phyloP scores from a whole-genome alignment of 2,113 vertebrate species.

The Excalfactoria chinensis region DNA sequence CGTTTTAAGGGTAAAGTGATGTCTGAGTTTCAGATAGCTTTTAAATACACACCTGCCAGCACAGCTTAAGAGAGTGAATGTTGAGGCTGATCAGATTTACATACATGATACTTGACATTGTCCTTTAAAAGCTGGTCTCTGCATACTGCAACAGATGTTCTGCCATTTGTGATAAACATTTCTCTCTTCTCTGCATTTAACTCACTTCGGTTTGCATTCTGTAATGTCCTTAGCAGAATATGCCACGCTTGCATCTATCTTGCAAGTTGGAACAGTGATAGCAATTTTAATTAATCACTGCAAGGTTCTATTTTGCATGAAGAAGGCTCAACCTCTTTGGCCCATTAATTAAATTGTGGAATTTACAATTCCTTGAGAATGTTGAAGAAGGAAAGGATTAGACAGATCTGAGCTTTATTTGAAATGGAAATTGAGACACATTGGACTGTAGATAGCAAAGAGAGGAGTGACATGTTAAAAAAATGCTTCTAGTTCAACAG shows the following conservation, averaged over 20 bases:
- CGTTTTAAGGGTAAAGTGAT: neutral
- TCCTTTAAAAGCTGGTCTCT: conserved; percentile 3
- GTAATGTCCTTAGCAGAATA: conserved; percentile 36
- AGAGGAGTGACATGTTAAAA: neutral
- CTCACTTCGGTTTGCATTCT: conserved; percentile 8
- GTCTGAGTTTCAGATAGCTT: neutral
- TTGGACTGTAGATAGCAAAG: conserved; percentile 8
- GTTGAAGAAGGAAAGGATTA: conserved; percentile 64
- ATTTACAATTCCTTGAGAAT: conserved; percentile 67
- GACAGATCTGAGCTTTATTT: conserved; percentile 58
- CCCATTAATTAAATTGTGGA: conserved; percentile 74
- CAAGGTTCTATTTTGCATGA: conserved; percentile 59
- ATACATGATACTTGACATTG: neutral
- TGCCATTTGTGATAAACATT: conserved; percentile 9
- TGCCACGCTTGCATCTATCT: conserved; percentile 15
- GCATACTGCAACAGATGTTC: neutral
- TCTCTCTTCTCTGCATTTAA: neutral
- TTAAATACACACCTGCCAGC: neutral
- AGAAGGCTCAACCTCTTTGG: conserved; percentile 56
- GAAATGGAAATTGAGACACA: conserved; percentile 64
- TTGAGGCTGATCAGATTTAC: neutral
- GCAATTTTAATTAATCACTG: conserved; percentile 71
- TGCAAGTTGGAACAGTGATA: conserved; percentile 33
- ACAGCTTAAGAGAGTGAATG: neutral
- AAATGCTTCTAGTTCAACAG: conserved; percentile 19